Evolutionary conservation across 2,797 vertebrate genomes (phyloP).

Genomic region (Melanotaenia nigrans): DNA sequence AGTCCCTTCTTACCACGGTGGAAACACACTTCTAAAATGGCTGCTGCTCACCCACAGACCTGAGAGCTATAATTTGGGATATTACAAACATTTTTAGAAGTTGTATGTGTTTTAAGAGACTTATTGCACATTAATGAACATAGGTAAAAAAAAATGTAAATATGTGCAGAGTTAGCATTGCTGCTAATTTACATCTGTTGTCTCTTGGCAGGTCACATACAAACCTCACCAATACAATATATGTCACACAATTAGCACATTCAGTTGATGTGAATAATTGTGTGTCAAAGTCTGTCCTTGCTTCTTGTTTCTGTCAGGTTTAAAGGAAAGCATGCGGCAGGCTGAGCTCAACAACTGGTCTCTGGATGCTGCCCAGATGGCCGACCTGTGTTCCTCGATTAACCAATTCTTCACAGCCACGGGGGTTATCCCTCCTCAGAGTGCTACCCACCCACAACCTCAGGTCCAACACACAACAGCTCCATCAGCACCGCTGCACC

Average conservation of each 20-base stretch:
- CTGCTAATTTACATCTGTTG: neutral
- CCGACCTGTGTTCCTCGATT: conserved; percentile 89
- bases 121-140: neutral
- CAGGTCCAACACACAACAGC: conserved; percentile 68
- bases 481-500: conserved; percentile 72
- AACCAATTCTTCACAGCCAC: conserved; percentile 90
- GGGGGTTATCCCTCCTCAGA: conserved; percentile 87
- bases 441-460: conserved; percentile 80
- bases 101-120: too few relatives aligned
- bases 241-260: neutral
- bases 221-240: neutral
- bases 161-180: neutral
- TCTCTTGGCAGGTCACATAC: neutral
- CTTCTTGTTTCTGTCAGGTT: conserved; percentile 71
- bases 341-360: conserved; percentile 92
- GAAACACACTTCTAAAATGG: neutral
- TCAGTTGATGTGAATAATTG: neutral
- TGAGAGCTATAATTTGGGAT: neutral
- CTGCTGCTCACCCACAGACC: neutral
- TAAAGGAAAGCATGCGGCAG: conserved; percentile 91
- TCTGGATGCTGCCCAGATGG: conserved; percentile 87
- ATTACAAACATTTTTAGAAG: neutral
- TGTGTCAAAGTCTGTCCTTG: neutral
- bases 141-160: neutral
- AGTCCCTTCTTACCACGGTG: neutral